These are phyloP conservation scores for Nesogale talazaci DNA, from an alignment of 2,113 vertebrate genomes.

Conservation along the genomic window DNA sequence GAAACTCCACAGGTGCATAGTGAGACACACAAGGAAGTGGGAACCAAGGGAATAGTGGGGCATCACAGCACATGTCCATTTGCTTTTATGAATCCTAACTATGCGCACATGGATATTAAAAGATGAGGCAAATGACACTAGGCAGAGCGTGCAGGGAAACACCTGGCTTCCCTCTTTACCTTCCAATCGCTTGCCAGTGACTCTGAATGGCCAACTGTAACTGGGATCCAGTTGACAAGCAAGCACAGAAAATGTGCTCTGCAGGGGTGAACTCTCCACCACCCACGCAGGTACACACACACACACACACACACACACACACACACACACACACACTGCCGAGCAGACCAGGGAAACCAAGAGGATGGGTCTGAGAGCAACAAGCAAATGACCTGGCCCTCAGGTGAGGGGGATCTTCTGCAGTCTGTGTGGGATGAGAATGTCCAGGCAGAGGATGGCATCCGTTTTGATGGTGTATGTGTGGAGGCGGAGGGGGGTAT, in stretches of 20 bases:
- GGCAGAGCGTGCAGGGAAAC: neutral
- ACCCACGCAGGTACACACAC: too few species aligned
- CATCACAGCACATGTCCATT: neutral
- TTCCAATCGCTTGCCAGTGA: neutral
- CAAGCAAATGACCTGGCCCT: neutral
- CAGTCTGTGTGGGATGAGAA: neutral
- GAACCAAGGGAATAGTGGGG: neutral
- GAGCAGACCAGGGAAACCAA: neutral
- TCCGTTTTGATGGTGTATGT: neutral
- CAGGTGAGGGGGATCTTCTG: conserved; percentile 13
- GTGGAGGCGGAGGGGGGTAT: neutral
- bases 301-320: neutral
- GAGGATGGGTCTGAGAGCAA: neutral
- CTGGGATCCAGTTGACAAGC: neutral
- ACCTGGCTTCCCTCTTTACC: neutral
- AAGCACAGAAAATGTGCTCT: conserved; percentile 6
- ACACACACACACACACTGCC: neutral
- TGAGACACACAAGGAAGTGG: neutral
- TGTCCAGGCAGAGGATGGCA: neutral
- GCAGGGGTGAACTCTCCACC: neutral
- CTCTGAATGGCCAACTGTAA: neutral
- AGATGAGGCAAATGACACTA: neutral
- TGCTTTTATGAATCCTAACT: neutral
- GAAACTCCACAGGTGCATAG: neutral
- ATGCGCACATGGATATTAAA: neutral